Evolutionary conservation across 1,140 invertebrate genomes (phyloP).

Genomic region (Sinella curviseta): DNA sequence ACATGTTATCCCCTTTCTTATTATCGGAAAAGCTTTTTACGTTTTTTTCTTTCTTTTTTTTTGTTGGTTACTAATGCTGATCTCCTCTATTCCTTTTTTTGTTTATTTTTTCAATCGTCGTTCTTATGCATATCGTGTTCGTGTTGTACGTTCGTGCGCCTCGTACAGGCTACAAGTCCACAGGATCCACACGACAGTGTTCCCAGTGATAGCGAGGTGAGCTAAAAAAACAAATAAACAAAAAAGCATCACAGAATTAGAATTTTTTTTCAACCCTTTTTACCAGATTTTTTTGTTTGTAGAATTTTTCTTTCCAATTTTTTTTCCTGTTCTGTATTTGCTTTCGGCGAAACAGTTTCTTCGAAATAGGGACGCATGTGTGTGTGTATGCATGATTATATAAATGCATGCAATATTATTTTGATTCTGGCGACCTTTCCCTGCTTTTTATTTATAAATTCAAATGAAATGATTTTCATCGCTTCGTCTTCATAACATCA

Average conservation of each 20-base stretch:
- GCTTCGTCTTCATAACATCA: no score
- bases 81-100: neutral
- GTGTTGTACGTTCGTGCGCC: neutral
- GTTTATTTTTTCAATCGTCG: slow-evolving; percentile 15
- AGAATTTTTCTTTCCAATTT: no score
- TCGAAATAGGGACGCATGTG: no score
- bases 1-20: neutral
- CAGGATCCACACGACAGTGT: slow-evolving; percentile 34
- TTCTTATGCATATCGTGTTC: slow-evolving; percentile 15
- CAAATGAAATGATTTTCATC: no score
- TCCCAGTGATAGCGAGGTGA: slow-evolving; percentile 47
- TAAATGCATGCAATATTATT: no score
- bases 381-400: no score
- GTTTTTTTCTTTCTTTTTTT: neutral
- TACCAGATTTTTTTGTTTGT: no score
- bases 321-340: no score
- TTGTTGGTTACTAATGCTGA: neutral
- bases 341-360: no score
- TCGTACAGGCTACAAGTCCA: slow-evolving; percentile 37
- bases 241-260: neutral
- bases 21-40: neutral
- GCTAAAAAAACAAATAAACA: neutral
- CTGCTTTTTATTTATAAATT: no score
- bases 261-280: no score
- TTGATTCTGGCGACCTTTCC: no score